Evolutionary conservation across 35 echinoderm and acorn worm species (phyloP), one percentile per base, ranked within the genome.

Genomic region (Amphiura filiformis): DNA sequence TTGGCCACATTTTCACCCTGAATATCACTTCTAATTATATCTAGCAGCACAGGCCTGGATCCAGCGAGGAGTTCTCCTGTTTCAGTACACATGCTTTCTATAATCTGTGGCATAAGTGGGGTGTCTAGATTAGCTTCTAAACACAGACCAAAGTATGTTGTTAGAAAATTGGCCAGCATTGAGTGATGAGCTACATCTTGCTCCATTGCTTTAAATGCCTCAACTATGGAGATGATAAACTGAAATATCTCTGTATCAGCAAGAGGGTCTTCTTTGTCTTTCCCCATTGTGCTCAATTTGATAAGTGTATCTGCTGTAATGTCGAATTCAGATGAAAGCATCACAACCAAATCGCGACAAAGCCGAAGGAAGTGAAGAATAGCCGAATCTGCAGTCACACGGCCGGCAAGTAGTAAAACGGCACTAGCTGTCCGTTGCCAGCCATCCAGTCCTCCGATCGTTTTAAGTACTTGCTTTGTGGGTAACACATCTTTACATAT

Each of bases 81-180:
- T 26, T 41, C 40, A 39, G 36, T 49, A 39, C 65, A 39, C 35
- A 87, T 32, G 14, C 22, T 30, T 31, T 75, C 37, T 0, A 39
- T 38, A 38, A 87, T 87, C 11, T 78, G 57, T 26, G 65, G 35
- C 12, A 87, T 11, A 12, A 87, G 75, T 11, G 70, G 85, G 13
- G 85, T 78, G 1, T 78, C 85, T 76, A 78, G 22, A 39, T 87
- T 52, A 7, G 85, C 36, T 78, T 78, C 70, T 20, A 87, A 15
- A 77, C 85, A 87, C n/a, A 65, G 85, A 15, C 85, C 85, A 52
- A 87, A 87, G 32, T 87, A 87, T 31, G 36, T 42, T 26, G 70
- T 31, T 1, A 87, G 36, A 87, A 87, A 87, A 17, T 65, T 0
- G 34, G 65, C 44, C 26, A 35, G 39, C 20, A n/a, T 75, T 31